Conservation (phyloP, 2,113 vertebrate genomes). For the Pomatorhinus ruficollis region DNA sequence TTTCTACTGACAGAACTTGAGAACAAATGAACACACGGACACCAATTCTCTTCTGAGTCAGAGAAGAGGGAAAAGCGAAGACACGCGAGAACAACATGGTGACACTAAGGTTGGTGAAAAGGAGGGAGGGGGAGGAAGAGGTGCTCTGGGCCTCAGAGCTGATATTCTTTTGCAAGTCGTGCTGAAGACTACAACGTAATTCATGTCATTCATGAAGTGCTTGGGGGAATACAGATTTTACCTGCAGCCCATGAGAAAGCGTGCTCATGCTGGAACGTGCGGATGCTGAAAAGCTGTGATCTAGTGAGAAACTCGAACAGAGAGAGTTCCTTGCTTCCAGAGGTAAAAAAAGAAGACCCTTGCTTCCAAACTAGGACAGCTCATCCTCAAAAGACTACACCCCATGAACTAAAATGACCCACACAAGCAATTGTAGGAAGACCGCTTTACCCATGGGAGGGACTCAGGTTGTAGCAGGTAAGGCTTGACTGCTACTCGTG, state of each 20-base stretch:
- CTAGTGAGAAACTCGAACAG: neutral
- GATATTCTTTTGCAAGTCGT: neutral
- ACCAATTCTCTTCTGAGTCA: neutral
- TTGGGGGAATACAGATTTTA: neutral
- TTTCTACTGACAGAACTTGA: neutral
- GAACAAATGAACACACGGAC: neutral
- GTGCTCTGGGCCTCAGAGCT: neutral
- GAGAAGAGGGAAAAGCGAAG: neutral
- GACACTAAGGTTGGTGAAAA: neutral
- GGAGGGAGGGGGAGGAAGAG: neutral
- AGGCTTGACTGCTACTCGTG: neutral
- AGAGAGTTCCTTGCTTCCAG: neutral
- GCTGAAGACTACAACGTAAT: neutral
- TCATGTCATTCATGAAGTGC: neutral
- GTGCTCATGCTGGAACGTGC: rapidly evolving
- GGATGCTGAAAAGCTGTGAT: neutral
- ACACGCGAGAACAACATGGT: neutral
- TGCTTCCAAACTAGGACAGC: neutral
- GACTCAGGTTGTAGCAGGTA: neutral
- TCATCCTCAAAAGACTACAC: neutral
- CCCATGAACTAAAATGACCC: neutral
- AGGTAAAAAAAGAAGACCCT: neutral
- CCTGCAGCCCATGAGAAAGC: neutral
- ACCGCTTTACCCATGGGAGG: neutral
- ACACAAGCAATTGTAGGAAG: neutral